A percentile compares a stretch with the other conserved stretches of the same genome.
phyloP scores from a whole-genome alignment of 2,888 invertebrate genomes.

The Steinernema carpocapsae region DNA sequence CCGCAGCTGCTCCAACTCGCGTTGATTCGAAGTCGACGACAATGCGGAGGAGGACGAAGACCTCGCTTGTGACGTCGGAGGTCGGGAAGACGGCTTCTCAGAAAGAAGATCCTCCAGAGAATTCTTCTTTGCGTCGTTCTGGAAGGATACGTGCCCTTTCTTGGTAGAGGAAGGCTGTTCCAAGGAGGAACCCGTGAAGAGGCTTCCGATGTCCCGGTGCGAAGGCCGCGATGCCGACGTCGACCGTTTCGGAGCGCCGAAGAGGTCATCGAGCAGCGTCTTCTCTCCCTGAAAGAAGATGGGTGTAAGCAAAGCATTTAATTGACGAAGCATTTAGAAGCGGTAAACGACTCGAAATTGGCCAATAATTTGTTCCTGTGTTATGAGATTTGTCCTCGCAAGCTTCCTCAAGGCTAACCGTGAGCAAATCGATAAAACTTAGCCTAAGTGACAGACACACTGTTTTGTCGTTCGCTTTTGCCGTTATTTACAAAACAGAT shows the following conservation, averaged over 20 bases:
- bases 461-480: no score
- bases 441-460: no score
- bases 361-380: not conserved
- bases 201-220: conserved; percentile 2
- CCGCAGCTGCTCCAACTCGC: conserved; percentile 13
- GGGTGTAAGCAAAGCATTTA: no score
- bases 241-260: conserved; percentile 18
- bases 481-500: no score
- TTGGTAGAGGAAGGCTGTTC: not conserved
- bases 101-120: conserved; percentile 10
- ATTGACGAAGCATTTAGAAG: not conserved
- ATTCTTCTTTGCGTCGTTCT: conserved; percentile 6
- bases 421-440: no score
- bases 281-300: conserved; percentile 11
- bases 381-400: no score
- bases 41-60: not conserved
- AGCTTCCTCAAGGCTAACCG: no score
- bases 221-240: not conserved
- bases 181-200: not conserved
- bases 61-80: not conserved
- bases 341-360: not conserved
- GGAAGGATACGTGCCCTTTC: conserved; percentile 14
- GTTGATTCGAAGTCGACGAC: conserved; percentile 4
- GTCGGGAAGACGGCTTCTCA: not conserved
- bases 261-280: conserved; percentile 23